phyloP scores from a whole-genome alignment of 2,888 invertebrate genomes.

The Busseola fusca region DNA sequence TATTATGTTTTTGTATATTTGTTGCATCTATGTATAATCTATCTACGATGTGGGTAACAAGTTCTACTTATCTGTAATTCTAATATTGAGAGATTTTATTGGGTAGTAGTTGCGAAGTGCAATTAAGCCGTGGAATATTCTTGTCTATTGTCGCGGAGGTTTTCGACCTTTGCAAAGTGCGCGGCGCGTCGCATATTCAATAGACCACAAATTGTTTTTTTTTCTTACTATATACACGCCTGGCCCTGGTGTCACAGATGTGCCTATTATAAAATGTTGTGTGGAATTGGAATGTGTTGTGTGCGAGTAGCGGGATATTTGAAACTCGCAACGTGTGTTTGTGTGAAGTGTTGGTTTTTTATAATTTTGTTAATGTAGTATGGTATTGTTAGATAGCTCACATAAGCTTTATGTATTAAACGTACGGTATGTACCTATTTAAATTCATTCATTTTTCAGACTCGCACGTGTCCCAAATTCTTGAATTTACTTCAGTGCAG shows the following conservation, averaged over 20 bases:
- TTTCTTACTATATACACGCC: slow-evolving; percentile 68
- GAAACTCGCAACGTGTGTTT: slow-evolving; percentile 37
- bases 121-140: slow-evolving; percentile 75
- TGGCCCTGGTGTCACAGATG: slow-evolving; percentile 65
- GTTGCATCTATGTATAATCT: slow-evolving; percentile 14
- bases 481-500: slow-evolving; percentile 48
- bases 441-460: not conserved
- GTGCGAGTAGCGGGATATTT: slow-evolving; percentile 51
- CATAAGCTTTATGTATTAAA: not conserved
- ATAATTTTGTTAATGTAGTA: not conserved
- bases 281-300: not conserved
- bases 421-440: slow-evolving; percentile 16
- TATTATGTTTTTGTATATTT: slow-evolving; percentile 50
- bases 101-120: slow-evolving; percentile 60
- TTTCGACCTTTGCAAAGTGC: slow-evolving; percentile 77
- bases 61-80: slow-evolving; percentile 26
- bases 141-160: slow-evolving; percentile 79
- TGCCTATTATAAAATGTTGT: slow-evolving; percentile 48
- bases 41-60: not conserved
- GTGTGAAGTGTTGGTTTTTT: slow-evolving; percentile 14
- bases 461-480: slow-evolving; percentile 3
- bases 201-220: slow-evolving; percentile 71
- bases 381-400: not conserved
- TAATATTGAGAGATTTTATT: slow-evolving; percentile 24
- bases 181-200: slow-evolving; percentile 75